Percentiles rank a stretch among this genome's conserved stretches.
Conservation (phyloP, 2,797 vertebrate species). For the Liparis tanakae region DNA sequence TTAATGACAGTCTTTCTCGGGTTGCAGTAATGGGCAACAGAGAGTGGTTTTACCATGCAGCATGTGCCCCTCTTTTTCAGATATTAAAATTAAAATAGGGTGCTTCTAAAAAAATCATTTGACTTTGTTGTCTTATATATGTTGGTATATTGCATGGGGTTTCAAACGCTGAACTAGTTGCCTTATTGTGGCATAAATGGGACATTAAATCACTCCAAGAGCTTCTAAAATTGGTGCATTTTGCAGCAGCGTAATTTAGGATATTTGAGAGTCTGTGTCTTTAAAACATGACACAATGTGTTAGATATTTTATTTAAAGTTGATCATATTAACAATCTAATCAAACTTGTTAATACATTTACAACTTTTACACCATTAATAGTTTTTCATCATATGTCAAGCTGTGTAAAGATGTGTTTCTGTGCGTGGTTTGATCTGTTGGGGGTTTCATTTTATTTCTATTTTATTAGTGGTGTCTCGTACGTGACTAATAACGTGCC, state of each 20-base stretch:
- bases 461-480: constrained; percentile 39
- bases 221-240: background rate
- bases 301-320: background rate
- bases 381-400: background rate
- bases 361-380: constrained; percentile 7
- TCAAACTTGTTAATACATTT: constrained; percentile 9
- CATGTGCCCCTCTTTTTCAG: constrained; percentile 35
- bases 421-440: constrained; percentile 26
- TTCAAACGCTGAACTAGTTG: background rate
- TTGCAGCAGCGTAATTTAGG: constrained; percentile 5
- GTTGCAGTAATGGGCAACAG: constrained; percentile 83
- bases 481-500: constrained; percentile 45
- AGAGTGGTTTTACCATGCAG: constrained; percentile 70
- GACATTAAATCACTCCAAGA: background rate
- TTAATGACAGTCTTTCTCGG: constrained; percentile 89
- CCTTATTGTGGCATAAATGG: background rate
- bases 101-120: background rate
- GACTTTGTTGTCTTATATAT: background rate
- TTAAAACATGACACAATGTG: background rate
- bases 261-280: background rate
- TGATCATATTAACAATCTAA: background rate
- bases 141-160: background rate
- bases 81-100: constrained; percentile 30
- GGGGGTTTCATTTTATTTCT: constrained; percentile 48
- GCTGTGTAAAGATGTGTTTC: background rate